Base-by-base conservation (phyloP, 2,888 invertebrate genomes). In the Nematopogon swammerdamellus region DNA sequence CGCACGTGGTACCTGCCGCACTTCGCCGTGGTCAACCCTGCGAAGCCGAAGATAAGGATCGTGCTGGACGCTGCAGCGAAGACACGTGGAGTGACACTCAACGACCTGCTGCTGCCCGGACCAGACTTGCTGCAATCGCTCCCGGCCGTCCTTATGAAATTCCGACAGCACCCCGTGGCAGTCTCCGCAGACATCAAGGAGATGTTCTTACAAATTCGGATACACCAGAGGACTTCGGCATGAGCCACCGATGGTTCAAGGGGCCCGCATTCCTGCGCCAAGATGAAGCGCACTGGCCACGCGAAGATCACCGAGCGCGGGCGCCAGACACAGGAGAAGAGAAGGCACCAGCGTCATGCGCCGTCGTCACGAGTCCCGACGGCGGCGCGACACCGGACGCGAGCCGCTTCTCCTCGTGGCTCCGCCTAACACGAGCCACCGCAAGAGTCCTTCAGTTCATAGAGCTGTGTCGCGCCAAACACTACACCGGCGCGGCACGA, bases 141-240 rank as follows among this genome's bases (percentile, higher is more conserved):
- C 11, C 18, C 19, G 16, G 44, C 3, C 8, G 44, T 44, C 18
- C 19, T 44, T 4, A 19, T 44, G 18, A 44, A 44, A 17, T 17
- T 44, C 17, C 6, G 44, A 17, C 44, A 44, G 44, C 19, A 19
- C n/a, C 11, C 19, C 11, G n/a, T 17, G 8, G 44, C 19, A 10
- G 18, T 44, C 17, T 14, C 16, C 10, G 44, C 44, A 6, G 44
- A 44, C 18, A 44, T 17, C 44, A 18, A 19, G 11, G 44, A 44
- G 14, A 44, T 44, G 44, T 44, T 44, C 25, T 4, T 25, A 25
- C 61, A 57, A 43, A 52, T 64, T 1, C 52, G 54, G 4, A 57
- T 64, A 1, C 43, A 14, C 10, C 44, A 10, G 16, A 16, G 3
- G 45, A 51, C 16, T 29, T 44, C 1, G 36, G 25, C 6, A 5